A percentile compares a stretch with the other conserved stretches of the same genome.
Conservation (phyloP, 1,140 invertebrate species). For the Acromyrmex charruanus region DNA sequence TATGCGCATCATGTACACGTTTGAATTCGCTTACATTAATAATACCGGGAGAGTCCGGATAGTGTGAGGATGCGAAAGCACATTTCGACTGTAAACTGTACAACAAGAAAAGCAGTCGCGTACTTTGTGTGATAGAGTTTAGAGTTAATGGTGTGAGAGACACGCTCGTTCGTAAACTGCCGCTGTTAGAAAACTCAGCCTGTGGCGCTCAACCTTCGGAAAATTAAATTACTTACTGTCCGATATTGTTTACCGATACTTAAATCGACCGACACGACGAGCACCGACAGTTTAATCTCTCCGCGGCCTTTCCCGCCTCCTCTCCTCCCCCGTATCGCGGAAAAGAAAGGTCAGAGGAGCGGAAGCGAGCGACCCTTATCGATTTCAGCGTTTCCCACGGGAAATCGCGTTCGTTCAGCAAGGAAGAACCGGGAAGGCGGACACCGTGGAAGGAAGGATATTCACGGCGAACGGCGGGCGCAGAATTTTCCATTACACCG, state of each 20-base stretch:
- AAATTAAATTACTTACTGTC: conserved; percentile 60
- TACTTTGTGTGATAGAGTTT: background rate
- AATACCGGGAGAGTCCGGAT: too few relatives aligned
- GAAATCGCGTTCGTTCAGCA: conserved; percentile 70
- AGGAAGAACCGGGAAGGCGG: conserved; percentile 63
- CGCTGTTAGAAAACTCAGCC: conserved; percentile 24
- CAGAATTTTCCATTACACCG: conserved; percentile 80
- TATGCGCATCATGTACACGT: background rate
- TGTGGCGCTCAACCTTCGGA: conserved; percentile 18
- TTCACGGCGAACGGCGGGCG: conserved; percentile 61
- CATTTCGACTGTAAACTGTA: background rate
- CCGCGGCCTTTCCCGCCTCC: background rate
- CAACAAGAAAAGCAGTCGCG: background rate
- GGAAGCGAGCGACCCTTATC: conserved; percentile 64
- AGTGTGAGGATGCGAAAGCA: background rate
- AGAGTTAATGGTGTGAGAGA: background rate
- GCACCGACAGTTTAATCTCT: conserved; percentile 68
- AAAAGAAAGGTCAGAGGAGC: conserved; percentile 36
- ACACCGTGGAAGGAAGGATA: conserved; percentile 51
- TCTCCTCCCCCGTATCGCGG: background rate
- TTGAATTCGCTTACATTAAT: background rate
- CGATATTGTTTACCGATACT: conserved; percentile 60
- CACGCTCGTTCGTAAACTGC: conserved; percentile 13
- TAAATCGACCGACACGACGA: conserved; percentile 50
- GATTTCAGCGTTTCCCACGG: conserved; percentile 68